phyloP scores from a whole-genome alignment of 2,113 vertebrate genomes.

The Syngnathus scovelli region DNA sequence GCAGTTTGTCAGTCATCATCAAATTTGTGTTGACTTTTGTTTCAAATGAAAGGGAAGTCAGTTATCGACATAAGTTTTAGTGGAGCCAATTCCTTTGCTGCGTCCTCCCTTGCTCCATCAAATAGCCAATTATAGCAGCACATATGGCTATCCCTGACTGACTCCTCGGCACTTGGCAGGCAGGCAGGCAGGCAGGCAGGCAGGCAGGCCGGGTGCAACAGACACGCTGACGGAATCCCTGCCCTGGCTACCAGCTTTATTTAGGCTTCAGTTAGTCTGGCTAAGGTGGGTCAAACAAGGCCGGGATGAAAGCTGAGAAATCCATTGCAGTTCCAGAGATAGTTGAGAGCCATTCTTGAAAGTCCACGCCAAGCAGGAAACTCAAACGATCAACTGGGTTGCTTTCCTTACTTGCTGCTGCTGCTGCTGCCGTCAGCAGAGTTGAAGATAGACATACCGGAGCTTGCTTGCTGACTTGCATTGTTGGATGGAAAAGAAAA shows the following conservation, averaged over 20 bases:
- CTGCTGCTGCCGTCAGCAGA: conserved; percentile 15
- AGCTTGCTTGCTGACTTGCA: conserved; percentile 12
- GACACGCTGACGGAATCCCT: conserved; percentile 10
- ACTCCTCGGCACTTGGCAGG: background rate
- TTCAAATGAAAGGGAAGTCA: background rate
- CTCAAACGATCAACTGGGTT: conserved; percentile 10
- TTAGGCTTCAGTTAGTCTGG: conserved; percentile 33
- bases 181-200: no score
- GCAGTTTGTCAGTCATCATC: no score
- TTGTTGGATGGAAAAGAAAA: conserved; percentile 1
- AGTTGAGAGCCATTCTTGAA: conserved; percentile 49
- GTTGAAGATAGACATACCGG: background rate
- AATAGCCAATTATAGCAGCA: background rate
- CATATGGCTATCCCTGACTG: background rate
- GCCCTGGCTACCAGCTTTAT: conserved; percentile 26
- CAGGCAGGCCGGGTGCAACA: conserved; percentile 11
- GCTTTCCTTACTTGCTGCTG: conserved; percentile 28
- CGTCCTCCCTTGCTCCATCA: background rate
- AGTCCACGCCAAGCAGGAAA: conserved; percentile 16
- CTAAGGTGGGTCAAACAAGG: conserved; percentile 28
- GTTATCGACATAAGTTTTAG: background rate
- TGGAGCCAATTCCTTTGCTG: no score
- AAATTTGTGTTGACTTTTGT: background rate
- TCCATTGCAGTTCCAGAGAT: conserved; percentile 28
- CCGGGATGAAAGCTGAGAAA: conserved; percentile 44